Conservation (phyloP, 2,888 invertebrate genomes). For the Polymixis flavicincta region DNA sequence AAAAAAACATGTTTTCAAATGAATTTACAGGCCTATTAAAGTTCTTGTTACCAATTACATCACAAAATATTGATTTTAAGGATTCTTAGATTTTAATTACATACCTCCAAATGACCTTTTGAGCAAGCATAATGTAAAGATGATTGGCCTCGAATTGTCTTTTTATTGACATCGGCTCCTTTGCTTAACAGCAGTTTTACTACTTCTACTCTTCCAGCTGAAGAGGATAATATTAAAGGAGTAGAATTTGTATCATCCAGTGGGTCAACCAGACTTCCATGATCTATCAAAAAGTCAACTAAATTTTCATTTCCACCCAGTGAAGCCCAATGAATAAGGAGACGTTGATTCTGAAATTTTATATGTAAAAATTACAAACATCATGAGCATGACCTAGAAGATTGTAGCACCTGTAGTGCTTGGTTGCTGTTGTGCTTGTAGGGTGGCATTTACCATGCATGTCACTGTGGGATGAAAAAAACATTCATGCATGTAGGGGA, state of each 20-base stretch:
- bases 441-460: background rate
- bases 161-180: slow-evolving; percentile 94
- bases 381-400: background rate
- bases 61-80: background rate
- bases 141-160: slow-evolving; percentile 94
- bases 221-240: slow-evolving; percentile 95
- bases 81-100: slow-evolving; percentile 16
- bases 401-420: too few relatives aligned
- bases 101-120: slow-evolving; percentile 94
- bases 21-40: background rate
- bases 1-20: too few relatives aligned
- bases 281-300: slow-evolving; percentile 92
- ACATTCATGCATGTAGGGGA: background rate
- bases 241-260: slow-evolving; percentile 94
- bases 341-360: slow-evolving; percentile 92
- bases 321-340: slow-evolving; percentile 95
- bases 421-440: too few relatives aligned
- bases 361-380: background rate
- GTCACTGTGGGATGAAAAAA: background rate
- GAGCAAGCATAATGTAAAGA: slow-evolving; percentile 96
- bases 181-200: slow-evolving; percentile 92
- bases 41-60: background rate
- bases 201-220: slow-evolving; percentile 93
- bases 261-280: slow-evolving; percentile 92
- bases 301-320: slow-evolving; percentile 94